Conservation (phyloP, 1,140 invertebrate species). For the Batillaria attramentaria region DNA sequence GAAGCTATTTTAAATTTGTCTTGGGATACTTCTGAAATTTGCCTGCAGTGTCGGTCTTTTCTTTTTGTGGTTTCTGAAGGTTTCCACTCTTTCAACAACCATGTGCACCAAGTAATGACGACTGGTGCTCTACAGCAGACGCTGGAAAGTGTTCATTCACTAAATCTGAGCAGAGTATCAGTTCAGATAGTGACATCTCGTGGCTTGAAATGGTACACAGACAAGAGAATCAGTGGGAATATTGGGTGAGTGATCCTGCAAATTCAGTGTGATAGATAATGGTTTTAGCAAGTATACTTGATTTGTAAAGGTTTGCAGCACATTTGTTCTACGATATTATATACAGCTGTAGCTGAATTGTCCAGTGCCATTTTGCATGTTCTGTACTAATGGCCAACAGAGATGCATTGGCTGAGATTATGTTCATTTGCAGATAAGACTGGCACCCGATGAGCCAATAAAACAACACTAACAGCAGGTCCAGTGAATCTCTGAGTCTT, state of each 20-base stretch:
- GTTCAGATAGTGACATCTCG: background rate
- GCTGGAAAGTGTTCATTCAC: background rate
- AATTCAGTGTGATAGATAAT: background rate
- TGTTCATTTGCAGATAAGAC: background rate
- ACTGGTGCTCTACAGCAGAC: background rate
- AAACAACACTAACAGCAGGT: background rate
- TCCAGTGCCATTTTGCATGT: background rate
- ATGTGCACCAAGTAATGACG: background rate
- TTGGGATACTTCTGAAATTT: background rate
- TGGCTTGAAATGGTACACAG: background rate
- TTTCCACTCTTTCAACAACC: background rate
- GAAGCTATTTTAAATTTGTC: too few species aligned
- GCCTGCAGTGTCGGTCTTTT: background rate
- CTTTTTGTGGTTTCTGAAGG: background rate
- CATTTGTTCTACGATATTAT: too few species aligned
- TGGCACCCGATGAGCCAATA: background rate
- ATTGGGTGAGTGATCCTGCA: background rate
- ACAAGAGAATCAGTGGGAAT: conserved; percentile 14
- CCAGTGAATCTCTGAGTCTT: too few species aligned
- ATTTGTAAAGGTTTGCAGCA: too few species aligned
- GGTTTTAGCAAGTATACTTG: background rate
- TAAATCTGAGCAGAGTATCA: background rate
- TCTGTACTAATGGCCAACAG: background rate
- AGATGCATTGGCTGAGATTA: background rate
- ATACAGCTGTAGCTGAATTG: background rate